These are phyloP conservation scores for Fratercula arctica DNA, from an alignment of 2,797 vertebrate genomes.

Conservation along the genomic window DNA sequence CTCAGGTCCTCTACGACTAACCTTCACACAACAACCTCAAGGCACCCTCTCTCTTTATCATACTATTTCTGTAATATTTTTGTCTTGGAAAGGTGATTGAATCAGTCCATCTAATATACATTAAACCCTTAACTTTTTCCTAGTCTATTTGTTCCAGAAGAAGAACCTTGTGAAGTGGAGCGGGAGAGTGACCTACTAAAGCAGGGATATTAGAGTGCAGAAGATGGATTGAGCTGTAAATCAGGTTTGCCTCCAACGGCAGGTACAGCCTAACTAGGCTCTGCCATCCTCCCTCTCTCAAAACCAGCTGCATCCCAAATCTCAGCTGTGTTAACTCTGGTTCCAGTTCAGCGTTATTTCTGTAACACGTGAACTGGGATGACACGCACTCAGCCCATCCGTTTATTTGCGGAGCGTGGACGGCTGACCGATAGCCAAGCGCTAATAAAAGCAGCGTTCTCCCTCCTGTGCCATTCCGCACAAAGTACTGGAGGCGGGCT, in stretches of 20 bases:
- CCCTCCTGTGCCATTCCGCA: not conserved
- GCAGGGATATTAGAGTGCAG: not conserved
- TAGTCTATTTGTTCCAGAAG: not conserved
- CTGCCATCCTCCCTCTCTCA: not conserved
- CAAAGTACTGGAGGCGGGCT: not conserved
- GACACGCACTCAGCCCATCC: not conserved
- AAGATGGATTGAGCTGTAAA: slow-evolving; percentile 14
- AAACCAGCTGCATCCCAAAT: not conserved
- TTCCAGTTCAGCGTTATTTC: slow-evolving; percentile 52
- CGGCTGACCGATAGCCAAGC: slow-evolving; percentile 1
- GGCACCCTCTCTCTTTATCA: not conserved
- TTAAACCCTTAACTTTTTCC: not conserved
- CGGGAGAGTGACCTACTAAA: not conserved
- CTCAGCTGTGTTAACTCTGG: slow-evolving; percentile 24
- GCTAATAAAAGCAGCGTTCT: not conserved
- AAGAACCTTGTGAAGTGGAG: not conserved
- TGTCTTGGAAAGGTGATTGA: not conserved
- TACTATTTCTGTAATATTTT: not conserved
- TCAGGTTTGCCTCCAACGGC: not conserved
- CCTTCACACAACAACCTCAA: not conserved
- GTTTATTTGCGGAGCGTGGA: slow-evolving; percentile 49
- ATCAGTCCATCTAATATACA: not conserved
- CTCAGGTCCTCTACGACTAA: not conserved
- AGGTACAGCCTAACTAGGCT: not conserved
- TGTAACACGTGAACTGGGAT: slow-evolving; percentile 8